Evolutionary conservation across 1,140 invertebrate genomes (phyloP).

Genomic region (Eupristina koningsbergeri): DNA sequence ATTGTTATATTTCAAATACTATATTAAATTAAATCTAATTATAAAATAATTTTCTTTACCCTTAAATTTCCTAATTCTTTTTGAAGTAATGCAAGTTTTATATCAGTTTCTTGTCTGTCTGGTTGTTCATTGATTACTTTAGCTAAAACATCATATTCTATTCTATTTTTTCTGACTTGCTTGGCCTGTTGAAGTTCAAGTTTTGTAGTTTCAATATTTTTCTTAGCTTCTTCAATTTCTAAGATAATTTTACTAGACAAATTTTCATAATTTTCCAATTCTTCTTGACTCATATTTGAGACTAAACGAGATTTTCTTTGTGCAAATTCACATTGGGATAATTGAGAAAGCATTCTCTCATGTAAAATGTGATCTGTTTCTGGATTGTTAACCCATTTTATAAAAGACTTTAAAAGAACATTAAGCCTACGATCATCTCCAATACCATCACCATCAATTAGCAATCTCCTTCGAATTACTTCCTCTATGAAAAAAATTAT

Average conservation of each 20-base stretch:
- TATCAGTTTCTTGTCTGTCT: slow-evolving; percentile 87
- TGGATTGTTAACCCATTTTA: slow-evolving; percentile 88
- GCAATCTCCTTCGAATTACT: slow-evolving; percentile 88
- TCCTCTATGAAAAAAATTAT: slow-evolving; percentile 89
- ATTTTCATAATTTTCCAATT: slow-evolving; percentile 88
- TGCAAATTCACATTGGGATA: slow-evolving; percentile 91
- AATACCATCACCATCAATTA: slow-evolving; percentile 96
- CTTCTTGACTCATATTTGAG: slow-evolving; percentile 86
- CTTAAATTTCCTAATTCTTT: slow-evolving; percentile 81
- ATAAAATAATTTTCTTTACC: slow-evolving; percentile 61
- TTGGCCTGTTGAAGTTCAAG: slow-evolving; percentile 85
- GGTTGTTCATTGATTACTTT: slow-evolving; percentile 92
- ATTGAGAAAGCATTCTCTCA: slow-evolving; percentile 85
- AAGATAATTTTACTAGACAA: slow-evolving; percentile 84
- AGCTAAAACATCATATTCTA: slow-evolving; percentile 94
- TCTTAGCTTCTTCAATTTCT: slow-evolving; percentile 83
- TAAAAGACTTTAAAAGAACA: slow-evolving; percentile 87
- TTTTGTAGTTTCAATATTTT: slow-evolving; percentile 84
- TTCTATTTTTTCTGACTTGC: slow-evolving; percentile 88
- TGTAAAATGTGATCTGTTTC: slow-evolving; percentile 79
- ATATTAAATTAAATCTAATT: slow-evolving; percentile 15
- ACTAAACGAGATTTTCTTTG: slow-evolving; percentile 88
- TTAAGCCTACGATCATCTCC: slow-evolving; percentile 94
- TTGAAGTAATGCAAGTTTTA: slow-evolving; percentile 82
- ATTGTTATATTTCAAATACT: neutral